Evolutionary conservation across 2,797 vertebrate genomes (phyloP).

Genomic region (Peromyscus attwateri): DNA sequence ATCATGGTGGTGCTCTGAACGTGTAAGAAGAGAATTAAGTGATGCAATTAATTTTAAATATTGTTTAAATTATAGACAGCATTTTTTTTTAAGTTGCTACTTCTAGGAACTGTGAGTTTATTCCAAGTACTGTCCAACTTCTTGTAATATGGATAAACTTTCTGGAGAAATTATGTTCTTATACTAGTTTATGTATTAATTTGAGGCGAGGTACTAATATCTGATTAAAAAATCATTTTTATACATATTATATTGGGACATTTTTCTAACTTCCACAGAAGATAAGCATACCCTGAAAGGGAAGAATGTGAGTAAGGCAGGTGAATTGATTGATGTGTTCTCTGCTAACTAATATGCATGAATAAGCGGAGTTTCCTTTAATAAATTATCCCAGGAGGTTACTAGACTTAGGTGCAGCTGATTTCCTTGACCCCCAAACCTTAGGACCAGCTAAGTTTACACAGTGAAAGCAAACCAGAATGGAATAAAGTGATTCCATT

Average conservation of each 20-base stretch:
- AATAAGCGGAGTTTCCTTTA: conserved; percentile 66
- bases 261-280: conserved; percentile 56
- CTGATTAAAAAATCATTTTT: conserved; percentile 41
- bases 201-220: not conserved
- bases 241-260: conserved; percentile 52
- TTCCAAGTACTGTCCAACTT: not conserved
- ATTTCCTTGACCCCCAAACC: conserved; percentile 70
- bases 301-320: conserved; percentile 33
- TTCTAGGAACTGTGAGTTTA: conserved; percentile 3
- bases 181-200: conserved; percentile 31
- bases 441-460: conserved; percentile 72
- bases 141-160: conserved; percentile 23
- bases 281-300: conserved; percentile 38
- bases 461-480: conserved; percentile 78
- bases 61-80: not conserved
- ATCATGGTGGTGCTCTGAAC: not conserved
- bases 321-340: conserved; percentile 59
- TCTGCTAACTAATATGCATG: conserved; percentile 64
- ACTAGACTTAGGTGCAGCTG: conserved; percentile 68
- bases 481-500: conserved; percentile 80
- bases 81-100: conserved; percentile 42
- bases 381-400: conserved; percentile 73
- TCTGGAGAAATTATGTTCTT: conserved; percentile 9
- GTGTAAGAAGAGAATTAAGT: conserved; percentile 5
- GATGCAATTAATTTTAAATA: conserved; percentile 41